phyloP scores from a whole-genome alignment of 2,888 invertebrate species.

The Phengaris alcon region DNA sequence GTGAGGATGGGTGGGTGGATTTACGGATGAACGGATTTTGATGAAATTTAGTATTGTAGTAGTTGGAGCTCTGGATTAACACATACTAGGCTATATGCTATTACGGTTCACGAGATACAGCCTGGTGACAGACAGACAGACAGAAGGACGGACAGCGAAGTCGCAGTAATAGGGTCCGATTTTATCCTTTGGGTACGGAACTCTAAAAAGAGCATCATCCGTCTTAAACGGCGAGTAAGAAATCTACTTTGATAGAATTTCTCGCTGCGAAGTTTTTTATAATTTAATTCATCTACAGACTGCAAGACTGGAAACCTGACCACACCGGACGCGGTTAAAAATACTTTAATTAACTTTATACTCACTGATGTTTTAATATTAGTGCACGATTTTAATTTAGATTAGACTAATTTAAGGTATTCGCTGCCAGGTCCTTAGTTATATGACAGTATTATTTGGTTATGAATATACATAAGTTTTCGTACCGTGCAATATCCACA shows the following conservation, averaged over 20 bases:
- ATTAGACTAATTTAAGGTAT: constrained; percentile 19
- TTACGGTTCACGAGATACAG: no score
- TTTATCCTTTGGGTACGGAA: no score
- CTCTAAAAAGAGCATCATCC: background rate
- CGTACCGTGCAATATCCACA: no score
- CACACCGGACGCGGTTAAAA: constrained; percentile 2
- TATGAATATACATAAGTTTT: no score
- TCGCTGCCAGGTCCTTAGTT: background rate
- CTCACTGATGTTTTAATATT: constrained; percentile 18
- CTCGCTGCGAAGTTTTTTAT: background rate
- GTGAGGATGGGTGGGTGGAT: no score
- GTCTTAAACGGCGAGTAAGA: background rate
- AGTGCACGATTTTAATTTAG: constrained; percentile 28
- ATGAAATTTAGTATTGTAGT: no score
- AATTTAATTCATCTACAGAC: constrained; percentile 29
- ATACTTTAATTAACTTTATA: constrained; percentile 14
- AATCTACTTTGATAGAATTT: constrained; percentile 9
- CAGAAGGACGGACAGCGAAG: no score
- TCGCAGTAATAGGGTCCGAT: no score
- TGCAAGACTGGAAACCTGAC: background rate
- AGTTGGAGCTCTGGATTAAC: no score
- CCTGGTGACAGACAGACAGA: no score
- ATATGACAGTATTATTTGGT: background rate
- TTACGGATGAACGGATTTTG: no score
- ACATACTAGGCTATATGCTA: no score